Base-by-base conservation (phyloP, 2,888 invertebrate species). In the Lithophane ornitopus region DNA sequence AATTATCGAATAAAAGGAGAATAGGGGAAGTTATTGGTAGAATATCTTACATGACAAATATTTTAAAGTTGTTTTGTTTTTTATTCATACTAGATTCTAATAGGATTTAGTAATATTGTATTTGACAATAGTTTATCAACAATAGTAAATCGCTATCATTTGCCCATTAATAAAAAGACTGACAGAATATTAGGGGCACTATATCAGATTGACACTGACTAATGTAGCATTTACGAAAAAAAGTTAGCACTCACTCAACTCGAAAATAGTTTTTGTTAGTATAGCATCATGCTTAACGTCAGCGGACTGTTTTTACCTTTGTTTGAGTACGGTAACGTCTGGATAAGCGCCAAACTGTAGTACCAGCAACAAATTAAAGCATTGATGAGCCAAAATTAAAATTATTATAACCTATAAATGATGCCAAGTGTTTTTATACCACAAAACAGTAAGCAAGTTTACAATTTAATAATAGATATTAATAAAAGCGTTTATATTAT, bases 281-380 rank as follows among this genome's bases (percentile, higher is more conserved):
- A 68, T 44, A 85, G 77, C 75, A 85, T 81, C 88, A 89, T 89
- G 89, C 86, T 75, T 81, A 87, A 85, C 88, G 86, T 89, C 87
- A 88, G 85, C 83, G 62, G 76, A 76, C 82, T 79, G 87, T 82
- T 89, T 90, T 92, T 93, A 92, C 93, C 92, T 93, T 90, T 87
- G 79, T 84, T 85, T 84, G 85, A 87, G 73, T 82, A 87, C 87
- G 85, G 82, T 85, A 87, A 87, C 81, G 85, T 83, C 92, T 93
- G 93, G 93, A 92, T 81, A 86, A 82, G 86, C 90, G 93, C 92
- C 93, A 93, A 93, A 83, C 89, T 87, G 87, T 82, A 85, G 86
- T 88, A 86, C 84, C 87, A 88, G 85, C 87, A 88, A 87, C 84
- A 85, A 88, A 89, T 85, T 86, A 86, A 79, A 85, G 85, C 72